phyloP scores from a whole-genome alignment of 2,113 vertebrate species.

The Alexandromys fortis region DNA sequence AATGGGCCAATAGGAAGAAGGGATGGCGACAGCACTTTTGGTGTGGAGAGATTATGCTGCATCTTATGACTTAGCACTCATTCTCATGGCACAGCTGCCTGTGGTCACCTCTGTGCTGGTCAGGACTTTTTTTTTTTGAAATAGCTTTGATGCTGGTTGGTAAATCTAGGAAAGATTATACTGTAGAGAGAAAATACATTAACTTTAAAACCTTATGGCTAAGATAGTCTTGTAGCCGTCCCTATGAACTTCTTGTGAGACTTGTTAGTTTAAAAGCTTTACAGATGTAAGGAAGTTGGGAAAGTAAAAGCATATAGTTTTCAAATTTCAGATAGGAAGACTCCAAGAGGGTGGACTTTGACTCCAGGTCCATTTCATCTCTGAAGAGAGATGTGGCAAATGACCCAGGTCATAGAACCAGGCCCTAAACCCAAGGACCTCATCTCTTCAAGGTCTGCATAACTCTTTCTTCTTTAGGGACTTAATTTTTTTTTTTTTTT shows the following conservation, averaged over 20 bases:
- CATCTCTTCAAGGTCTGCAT: not conserved
- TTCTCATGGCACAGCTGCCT: not conserved
- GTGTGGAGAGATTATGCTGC: not conserved
- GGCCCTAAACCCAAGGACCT: not conserved
- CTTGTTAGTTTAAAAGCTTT: conserved; percentile 41
- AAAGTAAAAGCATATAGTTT: not conserved
- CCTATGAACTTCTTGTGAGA: not conserved
- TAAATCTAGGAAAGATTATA: not conserved
- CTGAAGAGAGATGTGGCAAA: not conserved
- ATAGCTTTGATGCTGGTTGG: not conserved
- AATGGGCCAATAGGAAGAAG: not conserved
- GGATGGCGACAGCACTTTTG: too few relatives aligned
- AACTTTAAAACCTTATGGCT: not conserved
- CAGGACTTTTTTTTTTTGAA: not conserved
- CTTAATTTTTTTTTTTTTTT: not conserved
- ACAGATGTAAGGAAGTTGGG: conserved; percentile 15
- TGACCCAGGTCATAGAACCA: not conserved
- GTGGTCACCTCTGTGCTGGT: fast-evolving
- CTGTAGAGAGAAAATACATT: not conserved
- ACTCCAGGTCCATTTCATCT: not conserved
- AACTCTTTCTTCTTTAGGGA: not conserved
- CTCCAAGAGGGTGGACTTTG: conserved; percentile 1
- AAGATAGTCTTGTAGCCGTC: not conserved
- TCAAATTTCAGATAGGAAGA: conserved; percentile 30
- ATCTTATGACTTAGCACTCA: too few relatives aligned